Evolutionary conservation across 2,113 vertebrate genomes (phyloP).

Genomic region (Carassius auratus): DNA sequence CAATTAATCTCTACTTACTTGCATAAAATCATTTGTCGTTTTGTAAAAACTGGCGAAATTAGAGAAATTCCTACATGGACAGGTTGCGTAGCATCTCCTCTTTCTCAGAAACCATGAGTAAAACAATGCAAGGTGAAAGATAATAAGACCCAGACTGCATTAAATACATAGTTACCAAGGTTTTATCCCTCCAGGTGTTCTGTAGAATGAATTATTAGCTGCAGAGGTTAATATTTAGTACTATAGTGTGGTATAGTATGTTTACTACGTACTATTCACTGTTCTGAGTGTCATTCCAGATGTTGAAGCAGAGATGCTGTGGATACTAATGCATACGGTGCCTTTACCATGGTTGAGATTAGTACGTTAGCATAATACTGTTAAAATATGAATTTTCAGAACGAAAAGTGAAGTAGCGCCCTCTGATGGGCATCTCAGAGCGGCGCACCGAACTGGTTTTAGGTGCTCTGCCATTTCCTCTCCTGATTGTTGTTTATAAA

Average conservation of each 20-base stretch:
- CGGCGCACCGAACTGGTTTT: background rate
- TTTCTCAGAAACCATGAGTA: background rate
- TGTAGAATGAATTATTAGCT: background rate
- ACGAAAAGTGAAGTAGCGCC: background rate
- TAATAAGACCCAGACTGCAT: background rate
- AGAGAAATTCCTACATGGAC: background rate
- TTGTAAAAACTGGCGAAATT: background rate
- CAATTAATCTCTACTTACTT: background rate
- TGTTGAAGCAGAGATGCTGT: background rate
- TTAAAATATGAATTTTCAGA: background rate
- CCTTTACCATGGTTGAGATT: background rate
- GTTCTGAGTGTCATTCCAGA: background rate
- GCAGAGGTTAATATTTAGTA: background rate
- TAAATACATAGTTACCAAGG: background rate
- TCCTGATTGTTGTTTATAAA: background rate
- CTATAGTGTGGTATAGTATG: background rate
- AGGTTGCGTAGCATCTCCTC: background rate
- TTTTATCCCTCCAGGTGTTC: background rate
- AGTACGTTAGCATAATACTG: background rate
- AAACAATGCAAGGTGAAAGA: background rate
- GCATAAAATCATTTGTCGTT: background rate
- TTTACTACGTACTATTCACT: background rate
- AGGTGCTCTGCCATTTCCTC: too few species aligned
- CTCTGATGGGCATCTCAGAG: slow-evolving; percentile 7
- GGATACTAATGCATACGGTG: background rate